Evolutionary conservation across 2,888 invertebrate species (phyloP).

Genomic region (Agrochola litura): DNA sequence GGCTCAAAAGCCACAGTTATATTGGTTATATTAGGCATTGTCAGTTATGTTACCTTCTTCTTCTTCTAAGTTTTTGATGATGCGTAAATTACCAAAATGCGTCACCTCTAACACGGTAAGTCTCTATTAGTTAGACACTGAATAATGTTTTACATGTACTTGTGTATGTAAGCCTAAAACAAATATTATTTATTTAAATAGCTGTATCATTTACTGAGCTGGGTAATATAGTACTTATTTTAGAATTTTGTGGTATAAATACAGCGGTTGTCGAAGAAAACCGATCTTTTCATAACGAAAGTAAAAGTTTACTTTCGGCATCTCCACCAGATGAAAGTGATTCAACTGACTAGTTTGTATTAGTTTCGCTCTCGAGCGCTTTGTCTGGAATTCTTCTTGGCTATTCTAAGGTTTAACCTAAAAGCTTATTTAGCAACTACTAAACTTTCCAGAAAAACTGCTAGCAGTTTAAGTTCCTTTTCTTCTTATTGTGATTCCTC

Average conservation of each 20-base stretch:
- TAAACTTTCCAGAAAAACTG: slow-evolving; percentile 1
- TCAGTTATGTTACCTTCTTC: slow-evolving; percentile 7
- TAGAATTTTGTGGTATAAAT: slow-evolving; percentile 51
- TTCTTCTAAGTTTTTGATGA: slow-evolving; percentile 32
- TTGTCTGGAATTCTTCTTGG: slow-evolving; percentile 67
- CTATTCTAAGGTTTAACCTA: slow-evolving; percentile 60
- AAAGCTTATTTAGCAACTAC: slow-evolving; percentile 46
- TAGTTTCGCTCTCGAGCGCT: slow-evolving; percentile 86
- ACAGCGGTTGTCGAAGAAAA: slow-evolving; percentile 56
- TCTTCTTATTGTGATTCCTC: slow-evolving; percentile 44
- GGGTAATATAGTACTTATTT: slow-evolving; percentile 43
- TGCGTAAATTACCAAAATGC: slow-evolving; percentile 48
- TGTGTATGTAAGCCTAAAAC: slow-evolving; percentile 42
- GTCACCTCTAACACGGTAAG: slow-evolving; percentile 38
- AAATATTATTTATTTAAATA: slow-evolving; percentile 44
- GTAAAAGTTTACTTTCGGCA: slow-evolving; percentile 89
- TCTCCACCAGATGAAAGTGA: slow-evolving; percentile 87
- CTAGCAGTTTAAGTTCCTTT: slow-evolving; percentile 11
- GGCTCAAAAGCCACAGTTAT: neutral
- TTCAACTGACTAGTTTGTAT: slow-evolving; percentile 81
- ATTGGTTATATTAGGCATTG: slow-evolving; percentile 1
- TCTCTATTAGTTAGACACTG: slow-evolving; percentile 34
- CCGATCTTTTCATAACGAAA: slow-evolving; percentile 80
- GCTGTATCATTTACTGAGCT: slow-evolving; percentile 43
- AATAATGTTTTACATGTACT: slow-evolving; percentile 41